Base-by-base conservation (phyloP, 2,888 invertebrate genomes). In the Metalampra italica region DNA sequence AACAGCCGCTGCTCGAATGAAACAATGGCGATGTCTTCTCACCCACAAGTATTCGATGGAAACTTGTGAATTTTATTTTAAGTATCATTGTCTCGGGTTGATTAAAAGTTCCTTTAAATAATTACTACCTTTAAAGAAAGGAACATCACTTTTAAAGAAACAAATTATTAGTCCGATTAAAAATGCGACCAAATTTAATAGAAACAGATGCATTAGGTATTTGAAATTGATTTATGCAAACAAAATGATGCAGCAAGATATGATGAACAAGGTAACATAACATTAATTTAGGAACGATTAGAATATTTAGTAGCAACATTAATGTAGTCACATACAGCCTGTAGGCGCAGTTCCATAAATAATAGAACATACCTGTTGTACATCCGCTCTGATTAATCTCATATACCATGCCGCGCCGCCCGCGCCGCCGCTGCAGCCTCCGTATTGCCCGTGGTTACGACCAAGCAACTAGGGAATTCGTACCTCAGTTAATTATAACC, bases 371-470 rank as follows among this genome's bases (percentile, higher is more conserved):
- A 62, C 53, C 53, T 49, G 39, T 14, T 49, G 54, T 56, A 56
- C 56, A 56, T 64, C 50, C 52, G 51, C 55, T 48, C 50, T 57
- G 67, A 73, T 71, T 70, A 74, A 73, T 71, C 64, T 68, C 64
- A 64, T 62, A 59, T 63, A 60, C 64, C 59, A 65, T 59, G 56
- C 64, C n/a, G n/a, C n/a, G n/a, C n/a, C n/a, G n/a, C n/a, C n/a
- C n/a, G n/a, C n/a, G n/a, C n/a, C n/a, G n/a, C n/a, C 55, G 22
- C 22, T 50, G 48, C 36, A 11, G 32, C 32, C n/a, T 49, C 44
- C 43, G 13, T 52, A 55, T n/a, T 48, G 52, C 54, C 46, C 7
- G 13, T 12, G 57, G 60, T 55, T 51, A 56, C 54, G 48, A 54
- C 43, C 42, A 37, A 51, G 46, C 54, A 58, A 59, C 64, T 54